These are phyloP conservation scores for Ifrita kowaldi DNA, from an alignment of 2,113 vertebrate species.

Conservation along the genomic window DNA sequence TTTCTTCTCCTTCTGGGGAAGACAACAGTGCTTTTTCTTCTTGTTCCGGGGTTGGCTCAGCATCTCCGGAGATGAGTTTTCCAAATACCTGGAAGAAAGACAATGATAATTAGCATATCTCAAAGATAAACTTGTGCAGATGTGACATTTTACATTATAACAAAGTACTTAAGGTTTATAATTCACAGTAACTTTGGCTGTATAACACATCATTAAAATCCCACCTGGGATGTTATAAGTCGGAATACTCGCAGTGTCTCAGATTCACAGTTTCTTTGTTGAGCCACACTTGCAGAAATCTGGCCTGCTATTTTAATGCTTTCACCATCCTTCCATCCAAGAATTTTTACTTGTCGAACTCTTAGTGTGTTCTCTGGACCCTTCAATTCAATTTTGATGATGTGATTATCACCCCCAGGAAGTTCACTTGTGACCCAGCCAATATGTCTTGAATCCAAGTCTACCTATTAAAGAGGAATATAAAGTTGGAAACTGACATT, in stretches of 20 bases:
- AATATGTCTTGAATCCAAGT: slow-evolving; percentile 96
- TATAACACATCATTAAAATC: background rate
- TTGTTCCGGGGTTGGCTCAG: slow-evolving; percentile 96
- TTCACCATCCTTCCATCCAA: slow-evolving; percentile 97
- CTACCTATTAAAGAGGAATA: slow-evolving; percentile 78
- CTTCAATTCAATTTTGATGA: slow-evolving; percentile 96
- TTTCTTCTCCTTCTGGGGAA: slow-evolving; percentile 98
- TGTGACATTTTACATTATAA: background rate
- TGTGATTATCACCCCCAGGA: slow-evolving; percentile 91
- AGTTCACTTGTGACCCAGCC: slow-evolving; percentile 98
- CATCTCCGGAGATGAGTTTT: slow-evolving; percentile 96
- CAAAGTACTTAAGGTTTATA: background rate
- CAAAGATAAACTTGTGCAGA: background rate
- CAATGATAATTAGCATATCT: background rate
- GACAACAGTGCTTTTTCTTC: slow-evolving; percentile 95
- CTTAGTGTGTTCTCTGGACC: slow-evolving; percentile 96
- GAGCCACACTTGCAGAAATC: slow-evolving; percentile 92
- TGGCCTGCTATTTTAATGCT: slow-evolving; percentile 94
- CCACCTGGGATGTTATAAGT: slow-evolving; percentile 96
- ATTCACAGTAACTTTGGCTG: background rate
- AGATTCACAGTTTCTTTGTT: slow-evolving; percentile 96
- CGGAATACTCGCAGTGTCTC: slow-evolving; percentile 94
- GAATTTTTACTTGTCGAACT: slow-evolving; percentile 96
- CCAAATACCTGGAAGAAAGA: slow-evolving; percentile 87
- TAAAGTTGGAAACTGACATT: background rate